Base-by-base conservation (phyloP, 2,113 vertebrate species). In the Leucopsar rothschildi region DNA sequence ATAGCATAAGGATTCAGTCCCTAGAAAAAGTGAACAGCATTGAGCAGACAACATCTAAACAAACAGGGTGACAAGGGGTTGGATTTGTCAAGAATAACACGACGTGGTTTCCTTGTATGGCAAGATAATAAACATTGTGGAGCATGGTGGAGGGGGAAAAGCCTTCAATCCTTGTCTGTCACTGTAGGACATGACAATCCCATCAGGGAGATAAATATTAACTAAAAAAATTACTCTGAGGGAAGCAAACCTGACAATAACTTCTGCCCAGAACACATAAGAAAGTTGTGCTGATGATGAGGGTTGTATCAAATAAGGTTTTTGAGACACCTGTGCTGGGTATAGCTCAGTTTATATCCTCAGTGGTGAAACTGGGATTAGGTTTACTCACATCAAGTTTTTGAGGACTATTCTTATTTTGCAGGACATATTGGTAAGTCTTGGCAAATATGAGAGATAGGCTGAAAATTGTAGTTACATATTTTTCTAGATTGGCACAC, bases 361-460 rank as follows among this genome's bases (percentile, higher is more conserved):
- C 40, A 8, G 11, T 7, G 42, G 2, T 44, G 9, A 24, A 69
- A 76, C 28, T 59, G 33, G 31, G 11, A 28, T 42, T 19, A 56
- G 9, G 11, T 21, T 82, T 50, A 27, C 50, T 66, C 47, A 53
- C 7, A 18, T 18, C 1, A 4, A 12, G 4, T 11, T 18, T 55
- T 45, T 22, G 31, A 89, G 16, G 27, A 10, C 12, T 69, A 6
- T 66, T 64, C 3, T 1, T 35, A 13, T 53, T 15, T 35, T 56
- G 9, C 0, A 0, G 63, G n/a, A 52, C 5, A 31, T 2, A 53
- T 25, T 5, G 21, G 9, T 19, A 55, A 42, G 12, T 44, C 17
- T 55, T 20, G 60, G 27, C 3, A 55, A 56, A 55, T 15, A 9
- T n/a, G 44, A 72, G 37, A 88, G 44, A 39, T 0, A 6, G 12